Base-by-base conservation (phyloP, 2,113 vertebrate species). In the Laticauda colubrina region DNA sequence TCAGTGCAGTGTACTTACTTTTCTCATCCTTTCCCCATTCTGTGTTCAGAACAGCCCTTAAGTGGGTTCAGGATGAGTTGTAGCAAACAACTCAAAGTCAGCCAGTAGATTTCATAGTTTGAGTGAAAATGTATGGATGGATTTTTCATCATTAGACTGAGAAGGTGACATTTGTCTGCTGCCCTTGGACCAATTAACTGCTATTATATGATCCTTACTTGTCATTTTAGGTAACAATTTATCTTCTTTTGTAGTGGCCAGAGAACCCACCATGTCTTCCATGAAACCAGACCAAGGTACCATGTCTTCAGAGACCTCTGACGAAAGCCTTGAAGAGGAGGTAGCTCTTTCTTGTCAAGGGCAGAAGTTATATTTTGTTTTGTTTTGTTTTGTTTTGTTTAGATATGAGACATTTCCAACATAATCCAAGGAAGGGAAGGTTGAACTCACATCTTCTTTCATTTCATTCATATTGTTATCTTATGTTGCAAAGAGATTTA, bases 191-290 rank as follows among this genome's bases (percentile, higher is more conserved):
- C 34, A 12, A 45, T 57, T 45, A 75, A 10, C 75, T 34, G 24
- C 34, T 39, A 26, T 54, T 88, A 88, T 53, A 53, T 87, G 51
- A 24, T 20, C 57, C 53, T 87, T 55, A 48, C 39, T 39, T 24
- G 29, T 59, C 29, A 43, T 48, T 26, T 39, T 29, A 81, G 29
- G 3, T 26, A 57, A 89, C 20, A 0, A 3, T 51, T 61, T 90
- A 45, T 64, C 43, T 85, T 51, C 43, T 7, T 14, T 59, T 93
- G 45, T 56, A 93, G 92, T 61, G 45, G 12, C 45, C 88, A 90
- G 56, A 12, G 89, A 90, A 51, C 29, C 89, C n/a, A 93, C 48
- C 88, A 93, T 93, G 92, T 64, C 92, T 93, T 43, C 55, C 39
- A 23, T 2, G 18, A 90, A 86, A 81, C 92, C 89, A 43, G 92